Percentiles rank a stretch among this genome's conserved stretches.
Conservation (phyloP, 2,888 invertebrate species). For the Spilosoma lubricipeda region DNA sequence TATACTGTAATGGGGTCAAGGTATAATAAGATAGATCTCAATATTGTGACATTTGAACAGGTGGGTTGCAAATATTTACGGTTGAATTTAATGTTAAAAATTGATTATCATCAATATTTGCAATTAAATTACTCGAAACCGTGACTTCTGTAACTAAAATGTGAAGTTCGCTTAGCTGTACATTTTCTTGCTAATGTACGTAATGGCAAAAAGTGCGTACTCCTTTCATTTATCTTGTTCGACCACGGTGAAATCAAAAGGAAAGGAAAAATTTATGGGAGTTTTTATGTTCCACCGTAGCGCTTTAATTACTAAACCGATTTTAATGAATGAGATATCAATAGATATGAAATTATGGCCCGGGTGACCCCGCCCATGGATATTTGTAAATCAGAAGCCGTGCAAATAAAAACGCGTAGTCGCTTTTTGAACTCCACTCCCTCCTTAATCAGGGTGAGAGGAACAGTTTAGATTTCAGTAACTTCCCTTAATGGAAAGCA, state of each 20-base stretch:
- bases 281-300: too few species aligned
- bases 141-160: neutral
- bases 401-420: too few species aligned
- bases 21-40: neutral
- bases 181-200: neutral
- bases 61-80: slow-evolving; percentile 34
- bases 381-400: neutral
- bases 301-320: too few species aligned
- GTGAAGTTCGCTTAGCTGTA: slow-evolving; percentile 9
- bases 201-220: neutral
- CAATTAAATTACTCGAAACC: slow-evolving; percentile 14
- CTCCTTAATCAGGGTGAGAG: too few species aligned
- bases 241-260: too few species aligned
- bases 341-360: too few species aligned
- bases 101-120: slow-evolving; percentile 37
- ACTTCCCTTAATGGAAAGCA: too few species aligned
- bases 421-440: too few species aligned
- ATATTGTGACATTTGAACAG: slow-evolving; percentile 22
- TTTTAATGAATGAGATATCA: too few species aligned
- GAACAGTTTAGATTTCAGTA: too few species aligned
- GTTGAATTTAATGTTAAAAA: slow-evolving; percentile 31
- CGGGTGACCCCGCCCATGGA: neutral
- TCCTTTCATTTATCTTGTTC: too few species aligned
- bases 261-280: too few species aligned
- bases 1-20: neutral